Percentiles rank a stretch among this genome's conserved stretches.
Evolutionary conservation across 2,888 invertebrate species (phyloP).

Genomic region (Tubiluchus corallicola): DNA sequence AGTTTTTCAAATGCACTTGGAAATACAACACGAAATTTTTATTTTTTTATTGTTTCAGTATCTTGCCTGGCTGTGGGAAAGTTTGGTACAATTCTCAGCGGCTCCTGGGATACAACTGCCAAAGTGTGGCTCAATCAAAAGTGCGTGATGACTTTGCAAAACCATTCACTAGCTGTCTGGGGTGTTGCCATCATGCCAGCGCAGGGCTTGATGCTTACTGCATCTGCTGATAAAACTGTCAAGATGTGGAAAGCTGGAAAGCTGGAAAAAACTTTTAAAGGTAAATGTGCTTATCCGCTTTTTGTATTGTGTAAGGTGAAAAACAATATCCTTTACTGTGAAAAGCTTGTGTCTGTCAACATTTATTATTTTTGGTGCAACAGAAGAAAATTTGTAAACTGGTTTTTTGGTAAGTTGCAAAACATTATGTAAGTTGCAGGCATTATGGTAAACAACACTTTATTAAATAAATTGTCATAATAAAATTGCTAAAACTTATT

Average conservation of each 20-base stretch:
- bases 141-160: constrained; percentile 35
- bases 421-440: no score
- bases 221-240: constrained; percentile 78
- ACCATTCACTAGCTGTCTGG: constrained; percentile 64
- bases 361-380: no score
- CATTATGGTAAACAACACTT: no score
- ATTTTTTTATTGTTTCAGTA: constrained; percentile 23
- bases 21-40: no score
- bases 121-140: constrained; percentile 52
- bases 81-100: constrained; percentile 47
- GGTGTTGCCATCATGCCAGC: constrained; percentile 33
- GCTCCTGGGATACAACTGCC: constrained; percentile 83
- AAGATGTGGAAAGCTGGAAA: constrained; percentile 60
- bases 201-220: constrained; percentile 46
- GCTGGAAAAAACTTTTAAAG: constrained; percentile 43
- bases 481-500: no score
- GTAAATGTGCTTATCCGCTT: no score
- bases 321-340: no score
- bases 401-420: no score
- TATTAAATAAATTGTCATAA: no score
- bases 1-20: background rate
- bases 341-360: no score
- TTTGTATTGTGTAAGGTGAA: no score
- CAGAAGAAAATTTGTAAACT: no score
- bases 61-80: constrained; percentile 32